Percentiles rank a stretch among this genome's conserved stretches.
These are phyloP conservation scores for Plecturocebus donacophilus DNA, from an alignment of 2,113 vertebrate species.

Conservation along the genomic window DNA sequence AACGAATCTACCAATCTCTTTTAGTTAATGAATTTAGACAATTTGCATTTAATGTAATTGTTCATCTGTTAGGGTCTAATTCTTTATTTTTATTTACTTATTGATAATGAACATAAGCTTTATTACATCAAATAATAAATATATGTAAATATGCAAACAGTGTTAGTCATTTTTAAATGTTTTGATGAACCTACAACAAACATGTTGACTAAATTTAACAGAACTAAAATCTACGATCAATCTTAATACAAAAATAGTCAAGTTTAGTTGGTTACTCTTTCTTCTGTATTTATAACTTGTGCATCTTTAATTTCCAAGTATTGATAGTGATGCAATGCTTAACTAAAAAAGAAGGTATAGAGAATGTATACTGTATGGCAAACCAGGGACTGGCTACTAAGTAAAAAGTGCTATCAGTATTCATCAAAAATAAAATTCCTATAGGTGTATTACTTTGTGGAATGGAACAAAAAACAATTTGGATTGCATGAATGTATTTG, in stretches of 20 bases:
- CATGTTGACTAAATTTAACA: not conserved
- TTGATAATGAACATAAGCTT: constrained; percentile 96
- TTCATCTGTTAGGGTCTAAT: not conserved
- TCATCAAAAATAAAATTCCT: constrained; percentile 72
- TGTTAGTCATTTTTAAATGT: constrained; percentile 83
- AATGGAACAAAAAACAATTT: not conserved
- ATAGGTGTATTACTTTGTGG: constrained; percentile 52
- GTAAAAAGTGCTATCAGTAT: constrained; percentile 64
- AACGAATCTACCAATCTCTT: not conserved
- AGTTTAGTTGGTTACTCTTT: constrained; percentile 79
- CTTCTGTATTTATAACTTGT: constrained; percentile 89
- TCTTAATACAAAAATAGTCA: constrained; percentile 73
- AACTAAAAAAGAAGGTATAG: constrained; percentile 68
- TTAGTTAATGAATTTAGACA: not conserved
- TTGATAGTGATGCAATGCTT: constrained; percentile 84
- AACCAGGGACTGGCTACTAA: constrained; percentile 70
- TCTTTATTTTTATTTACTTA: not conserved
- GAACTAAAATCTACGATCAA: constrained; percentile 80
- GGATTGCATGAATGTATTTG: not conserved
- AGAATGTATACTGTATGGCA: constrained; percentile 18
- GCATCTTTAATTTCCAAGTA: constrained; percentile 85
- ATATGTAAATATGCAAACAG: constrained; percentile 95
- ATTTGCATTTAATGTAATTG: not conserved
- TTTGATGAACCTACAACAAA: constrained; percentile 82
- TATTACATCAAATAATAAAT: constrained; percentile 98